Evolutionary conservation across 2,113 vertebrate genomes (phyloP), one percentile per base, ranked within the genome.

Genomic region (Chloebia gouldiae): DNA sequence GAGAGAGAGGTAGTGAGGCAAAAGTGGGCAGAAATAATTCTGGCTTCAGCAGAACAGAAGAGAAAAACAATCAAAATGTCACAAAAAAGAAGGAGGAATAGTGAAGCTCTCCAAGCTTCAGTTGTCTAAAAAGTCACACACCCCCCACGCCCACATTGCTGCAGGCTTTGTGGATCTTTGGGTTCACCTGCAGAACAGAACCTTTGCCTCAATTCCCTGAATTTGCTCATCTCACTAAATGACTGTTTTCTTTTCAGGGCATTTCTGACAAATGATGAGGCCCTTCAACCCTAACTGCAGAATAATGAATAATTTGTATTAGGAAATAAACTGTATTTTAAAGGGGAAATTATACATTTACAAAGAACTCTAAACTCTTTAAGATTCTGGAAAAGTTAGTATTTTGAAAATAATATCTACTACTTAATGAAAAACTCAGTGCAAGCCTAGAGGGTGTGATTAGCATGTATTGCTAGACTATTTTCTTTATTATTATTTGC

Each of bases 111-210:
- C 27, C 37, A 79, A 71, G n/a, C 22, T 85, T 35, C 27, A 30
- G 20, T 4, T 51, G n/a, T 60, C 40, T 47, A 18, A 60, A 82
- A 28, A 14, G 40, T 64, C 66, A 80, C 37, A 44, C 22, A 59
- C 2, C 11, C 19, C 19, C 31, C 47, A 37, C 1, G 0, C 25
- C 7, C 28, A n/a, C 30, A 7, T 9, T 19, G 13, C 86, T 65
- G 28, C 23, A 83, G 64, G 49, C 7, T 54, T 77, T 15, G 18
- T 42, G 59, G 20, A 75, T 83, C 42, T 56, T 61, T 45, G 50
- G n/a, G 60, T 75, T 81, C 76, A 88, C 66, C 59, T 80, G 60
- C 47, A 89, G 61, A 86, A 22, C 45, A 71, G 44, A 78, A 76
- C 22, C 12, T 70, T 75, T 54, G 28, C 35, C 56, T 81, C 53